Evolutionary conservation across 2,113 vertebrate species (phyloP).

Genomic region (Setophaga coronata): DNA sequence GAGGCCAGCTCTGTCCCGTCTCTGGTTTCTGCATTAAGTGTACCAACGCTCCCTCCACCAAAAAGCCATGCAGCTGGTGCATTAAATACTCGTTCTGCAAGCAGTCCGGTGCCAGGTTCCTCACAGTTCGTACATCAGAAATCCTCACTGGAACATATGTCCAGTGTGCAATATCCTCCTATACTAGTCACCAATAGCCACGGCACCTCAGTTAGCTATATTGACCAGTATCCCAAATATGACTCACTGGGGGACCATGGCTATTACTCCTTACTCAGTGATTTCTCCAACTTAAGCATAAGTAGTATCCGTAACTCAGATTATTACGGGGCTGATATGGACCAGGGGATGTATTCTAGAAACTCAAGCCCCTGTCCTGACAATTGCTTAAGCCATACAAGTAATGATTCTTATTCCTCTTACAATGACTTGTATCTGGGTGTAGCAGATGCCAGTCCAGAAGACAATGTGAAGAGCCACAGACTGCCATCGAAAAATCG

Average conservation of each 20-base stretch:
- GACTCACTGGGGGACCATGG: constrained; percentile 93
- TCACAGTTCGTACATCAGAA: constrained; percentile 91
- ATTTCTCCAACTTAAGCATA: constrained; percentile 94
- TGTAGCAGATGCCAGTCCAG: constrained; percentile 87
- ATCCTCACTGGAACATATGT: constrained; percentile 91
- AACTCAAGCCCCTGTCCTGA: constrained; percentile 90
- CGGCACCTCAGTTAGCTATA: constrained; percentile 88
- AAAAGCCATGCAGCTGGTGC: constrained; percentile 96
- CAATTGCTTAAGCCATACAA: constrained; percentile 91
- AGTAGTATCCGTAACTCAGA: constrained; percentile 90
- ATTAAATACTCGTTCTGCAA: constrained; percentile 95
- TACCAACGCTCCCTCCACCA: constrained; percentile 90
- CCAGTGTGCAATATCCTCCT: constrained; percentile 94
- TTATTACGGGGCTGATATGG: constrained; percentile 91
- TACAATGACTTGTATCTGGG: constrained; percentile 92
- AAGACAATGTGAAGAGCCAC: constrained; percentile 88
- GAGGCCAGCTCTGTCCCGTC: constrained; percentile 96
- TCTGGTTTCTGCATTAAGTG: constrained; percentile 94
- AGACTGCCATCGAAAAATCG: constrained; percentile 83
- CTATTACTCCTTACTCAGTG: constrained; percentile 95
- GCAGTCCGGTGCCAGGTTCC: constrained; percentile 95
- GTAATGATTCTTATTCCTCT: constrained; percentile 92
- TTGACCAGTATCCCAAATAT: constrained; percentile 93
- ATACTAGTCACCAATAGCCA: constrained; percentile 98
- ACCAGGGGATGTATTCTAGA: constrained; percentile 84